phyloP scores from a whole-genome alignment of 2,888 invertebrate species.

The Netelia inedita region DNA sequence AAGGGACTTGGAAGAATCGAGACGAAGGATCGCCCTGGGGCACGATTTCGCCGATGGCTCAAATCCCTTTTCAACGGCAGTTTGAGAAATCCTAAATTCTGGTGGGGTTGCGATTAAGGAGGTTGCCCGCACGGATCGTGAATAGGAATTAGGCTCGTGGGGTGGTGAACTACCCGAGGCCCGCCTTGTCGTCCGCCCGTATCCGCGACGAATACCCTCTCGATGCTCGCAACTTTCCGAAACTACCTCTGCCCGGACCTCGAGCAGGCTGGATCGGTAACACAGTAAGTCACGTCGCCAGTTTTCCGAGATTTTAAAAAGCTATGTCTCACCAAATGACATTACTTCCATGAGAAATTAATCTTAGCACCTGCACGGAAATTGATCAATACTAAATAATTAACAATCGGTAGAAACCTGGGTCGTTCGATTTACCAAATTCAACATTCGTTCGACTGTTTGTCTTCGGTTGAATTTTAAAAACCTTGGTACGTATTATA shows the following conservation, averaged over 20 bases:
- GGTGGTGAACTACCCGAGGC: conserved; percentile 14
- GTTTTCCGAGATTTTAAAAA: too few species aligned
- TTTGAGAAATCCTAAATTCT: conserved; percentile 76
- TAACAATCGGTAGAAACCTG: too few species aligned
- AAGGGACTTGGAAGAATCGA: conserved; percentile 55
- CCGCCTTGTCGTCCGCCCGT: conserved; percentile 1
- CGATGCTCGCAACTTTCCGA: conserved; percentile 38
- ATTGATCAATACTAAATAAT: too few species aligned
- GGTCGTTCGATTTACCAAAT: not conserved
- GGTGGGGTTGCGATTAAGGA: conserved; percentile 75
- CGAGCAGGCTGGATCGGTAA: not conserved
- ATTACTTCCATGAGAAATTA: not conserved
- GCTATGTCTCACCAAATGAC: too few species aligned
- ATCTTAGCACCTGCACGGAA: too few species aligned
- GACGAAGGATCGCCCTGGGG: conserved; percentile 60
- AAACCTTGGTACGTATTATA: not conserved
- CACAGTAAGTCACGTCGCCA: too few species aligned
- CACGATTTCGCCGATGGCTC: conserved; percentile 71
- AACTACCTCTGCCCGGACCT: not conserved
- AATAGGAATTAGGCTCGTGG: conserved; percentile 73
- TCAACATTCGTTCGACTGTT: not conserved
- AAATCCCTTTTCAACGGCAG: conserved; percentile 68
- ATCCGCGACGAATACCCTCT: conserved; percentile 49
- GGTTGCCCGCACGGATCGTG: conserved; percentile 71
- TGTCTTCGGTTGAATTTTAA: not conserved